Evolutionary conservation across 2,888 invertebrate species (phyloP).

Genomic region (Dusona sp.): DNA sequence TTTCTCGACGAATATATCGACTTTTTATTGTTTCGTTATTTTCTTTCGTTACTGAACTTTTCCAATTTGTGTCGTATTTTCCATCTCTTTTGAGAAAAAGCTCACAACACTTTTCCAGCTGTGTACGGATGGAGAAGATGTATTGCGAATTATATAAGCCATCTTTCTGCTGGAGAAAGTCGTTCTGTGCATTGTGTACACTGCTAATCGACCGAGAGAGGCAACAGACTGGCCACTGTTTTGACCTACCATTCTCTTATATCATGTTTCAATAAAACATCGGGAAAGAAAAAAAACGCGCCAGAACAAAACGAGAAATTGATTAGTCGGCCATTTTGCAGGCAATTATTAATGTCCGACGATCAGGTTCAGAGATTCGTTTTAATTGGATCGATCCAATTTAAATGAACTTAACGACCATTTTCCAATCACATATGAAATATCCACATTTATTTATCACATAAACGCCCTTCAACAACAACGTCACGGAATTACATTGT

Average conservation of each 20-base stretch:
- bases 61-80: background rate
- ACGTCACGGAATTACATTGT: background rate
- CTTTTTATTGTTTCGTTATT: background rate
- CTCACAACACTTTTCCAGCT: constrained; percentile 5
- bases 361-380: background rate
- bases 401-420: background rate
- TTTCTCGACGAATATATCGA: constrained; percentile 18
- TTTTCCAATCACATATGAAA: background rate
- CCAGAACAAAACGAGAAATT: background rate
- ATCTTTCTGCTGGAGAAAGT: constrained; percentile 45
- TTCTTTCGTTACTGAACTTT: background rate
- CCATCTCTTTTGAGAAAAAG: constrained; percentile 4
- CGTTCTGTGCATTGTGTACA: constrained; percentile 17
- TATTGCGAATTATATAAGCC: background rate
- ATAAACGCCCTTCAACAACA: background rate
- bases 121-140: background rate
- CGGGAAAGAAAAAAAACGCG: background rate
- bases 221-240: constrained; percentile 6
- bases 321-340: constrained; percentile 4
- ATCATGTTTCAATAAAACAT: background rate
- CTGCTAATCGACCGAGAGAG: background rate
- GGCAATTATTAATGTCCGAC: background rate
- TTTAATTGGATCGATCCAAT: background rate
- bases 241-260: constrained; percentile 17
- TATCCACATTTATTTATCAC: background rate